Evolutionary conservation across 2,113 vertebrate genomes (phyloP).

Genomic region (Motacilla tschutschensis): DNA sequence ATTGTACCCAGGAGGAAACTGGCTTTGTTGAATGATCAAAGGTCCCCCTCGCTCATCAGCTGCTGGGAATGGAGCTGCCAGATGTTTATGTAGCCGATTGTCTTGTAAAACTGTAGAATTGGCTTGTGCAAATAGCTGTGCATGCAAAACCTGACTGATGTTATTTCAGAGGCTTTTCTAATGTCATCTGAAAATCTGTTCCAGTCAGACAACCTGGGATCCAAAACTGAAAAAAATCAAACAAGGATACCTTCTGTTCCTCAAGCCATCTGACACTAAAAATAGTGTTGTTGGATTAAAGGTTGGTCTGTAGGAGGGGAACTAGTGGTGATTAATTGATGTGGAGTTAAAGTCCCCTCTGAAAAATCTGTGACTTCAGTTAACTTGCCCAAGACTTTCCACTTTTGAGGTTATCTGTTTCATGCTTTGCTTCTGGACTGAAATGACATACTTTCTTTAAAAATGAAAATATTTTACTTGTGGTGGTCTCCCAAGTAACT

Average conservation of each 20-base stretch:
- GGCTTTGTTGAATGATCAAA: constrained; percentile 13
- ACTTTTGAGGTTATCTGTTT: constrained; percentile 23
- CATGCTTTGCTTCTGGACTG: background rate
- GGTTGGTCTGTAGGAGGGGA: background rate
- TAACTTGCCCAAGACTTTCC: background rate
- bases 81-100: background rate
- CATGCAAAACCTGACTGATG: background rate
- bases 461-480: constrained; percentile 10
- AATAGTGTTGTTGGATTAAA: background rate
- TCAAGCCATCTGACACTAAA: background rate
- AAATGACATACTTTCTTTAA: background rate
- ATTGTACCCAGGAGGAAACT: background rate
- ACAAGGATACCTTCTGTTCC: background rate
- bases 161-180: constrained; percentile 36
- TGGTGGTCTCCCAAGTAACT: background rate
- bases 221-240: background rate
- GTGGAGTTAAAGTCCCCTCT: background rate
- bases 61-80: constrained; percentile 17
- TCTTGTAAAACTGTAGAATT: constrained; percentile 22
- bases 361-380: background rate
- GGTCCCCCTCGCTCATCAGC: background rate
- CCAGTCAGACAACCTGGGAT: constrained; percentile 14
- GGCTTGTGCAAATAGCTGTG: constrained; percentile 23
- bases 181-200: constrained; percentile 14
- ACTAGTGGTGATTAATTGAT: background rate